Conservation (phyloP, 2,797 vertebrate species). For the Sebastes oblongus region DNA sequence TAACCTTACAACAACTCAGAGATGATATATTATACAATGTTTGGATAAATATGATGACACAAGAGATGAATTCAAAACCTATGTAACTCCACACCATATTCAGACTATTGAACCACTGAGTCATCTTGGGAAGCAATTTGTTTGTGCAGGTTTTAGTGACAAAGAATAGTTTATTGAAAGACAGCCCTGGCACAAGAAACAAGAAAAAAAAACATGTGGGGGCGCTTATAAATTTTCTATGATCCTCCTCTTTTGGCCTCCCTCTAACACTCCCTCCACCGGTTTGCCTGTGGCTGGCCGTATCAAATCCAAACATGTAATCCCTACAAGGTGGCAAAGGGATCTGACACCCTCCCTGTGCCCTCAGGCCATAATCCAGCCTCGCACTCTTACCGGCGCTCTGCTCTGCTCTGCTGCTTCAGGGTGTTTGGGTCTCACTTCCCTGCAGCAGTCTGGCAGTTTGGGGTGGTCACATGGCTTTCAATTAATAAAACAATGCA, state of each 20-base stretch:
- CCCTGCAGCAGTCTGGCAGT: slow-evolving; percentile 31
- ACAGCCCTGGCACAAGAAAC: not conserved
- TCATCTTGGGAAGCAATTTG: not conserved
- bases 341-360: slow-evolving; percentile 38
- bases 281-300: slow-evolving; percentile 41
- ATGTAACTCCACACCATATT: not conserved
- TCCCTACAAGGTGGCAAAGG: slow-evolving; percentile 62
- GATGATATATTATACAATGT: not conserved
- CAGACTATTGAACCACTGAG: not conserved
- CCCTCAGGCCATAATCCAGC: slow-evolving; percentile 55
- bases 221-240: slow-evolving; percentile 18
- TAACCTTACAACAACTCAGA: slow-evolving; percentile 1
- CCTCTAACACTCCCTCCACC: not conserved
- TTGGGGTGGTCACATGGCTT: not conserved
- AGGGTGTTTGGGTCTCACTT: slow-evolving; percentile 36
- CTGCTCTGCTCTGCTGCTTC: slow-evolving; percentile 19
- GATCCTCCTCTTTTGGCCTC: slow-evolving; percentile 18
- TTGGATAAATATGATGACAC: not conserved
- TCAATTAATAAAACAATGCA: slow-evolving; percentile 18
- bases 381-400: slow-evolving; percentile 22
- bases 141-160: not conserved
- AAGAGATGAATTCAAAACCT: not conserved
- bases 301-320: slow-evolving; percentile 65
- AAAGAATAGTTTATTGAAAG: slow-evolving; percentile 11
- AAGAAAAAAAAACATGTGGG: slow-evolving; percentile 1